Percentiles rank a stretch among this genome's conserved stretches.
phyloP scores from a whole-genome alignment of 1,140 invertebrate genomes.

The Halictus rubicundus region DNA sequence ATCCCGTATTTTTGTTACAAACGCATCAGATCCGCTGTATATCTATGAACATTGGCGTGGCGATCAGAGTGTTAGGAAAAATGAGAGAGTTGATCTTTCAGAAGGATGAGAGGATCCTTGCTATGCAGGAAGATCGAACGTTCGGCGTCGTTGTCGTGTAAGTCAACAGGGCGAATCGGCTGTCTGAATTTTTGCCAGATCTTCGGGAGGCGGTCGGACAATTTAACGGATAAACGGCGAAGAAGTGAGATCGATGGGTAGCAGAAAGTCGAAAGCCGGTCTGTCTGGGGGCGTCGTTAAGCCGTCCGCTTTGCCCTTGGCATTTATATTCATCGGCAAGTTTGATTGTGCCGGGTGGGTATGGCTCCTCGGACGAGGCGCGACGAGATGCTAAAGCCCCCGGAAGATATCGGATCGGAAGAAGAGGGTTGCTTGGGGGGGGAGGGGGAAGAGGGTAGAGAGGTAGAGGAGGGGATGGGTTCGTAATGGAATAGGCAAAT shows the following conservation, averaged over 20 bases:
- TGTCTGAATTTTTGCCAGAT: no score
- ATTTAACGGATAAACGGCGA: no score
- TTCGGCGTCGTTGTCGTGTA: no score
- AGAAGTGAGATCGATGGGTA: conserved; percentile 43
- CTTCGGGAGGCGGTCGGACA: no score
- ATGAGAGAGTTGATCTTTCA: no score
- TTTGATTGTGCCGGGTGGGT: conserved; percentile 55
- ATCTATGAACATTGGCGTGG: no score
- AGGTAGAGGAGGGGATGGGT: not conserved
- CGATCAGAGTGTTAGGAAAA: no score
- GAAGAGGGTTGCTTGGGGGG: not conserved
- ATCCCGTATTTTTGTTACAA: no score
- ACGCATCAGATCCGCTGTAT: no score
- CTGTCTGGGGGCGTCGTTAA: conserved; percentile 45
- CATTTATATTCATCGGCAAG: conserved; percentile 66
- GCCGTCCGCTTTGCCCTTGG: conserved; percentile 46
- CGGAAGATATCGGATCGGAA: conserved; percentile 33
- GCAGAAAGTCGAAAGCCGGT: conserved; percentile 11
- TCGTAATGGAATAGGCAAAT: conserved; percentile 61
- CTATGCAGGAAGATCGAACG: no score
- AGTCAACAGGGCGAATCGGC: no score
- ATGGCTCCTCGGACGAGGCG: conserved; percentile 39
- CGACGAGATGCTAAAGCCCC: conserved; percentile 26
- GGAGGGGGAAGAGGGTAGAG: not conserved
- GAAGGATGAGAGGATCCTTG: no score